Conservation (phyloP, 2,113 vertebrate genomes). For the Scartelaos histophorus region DNA sequence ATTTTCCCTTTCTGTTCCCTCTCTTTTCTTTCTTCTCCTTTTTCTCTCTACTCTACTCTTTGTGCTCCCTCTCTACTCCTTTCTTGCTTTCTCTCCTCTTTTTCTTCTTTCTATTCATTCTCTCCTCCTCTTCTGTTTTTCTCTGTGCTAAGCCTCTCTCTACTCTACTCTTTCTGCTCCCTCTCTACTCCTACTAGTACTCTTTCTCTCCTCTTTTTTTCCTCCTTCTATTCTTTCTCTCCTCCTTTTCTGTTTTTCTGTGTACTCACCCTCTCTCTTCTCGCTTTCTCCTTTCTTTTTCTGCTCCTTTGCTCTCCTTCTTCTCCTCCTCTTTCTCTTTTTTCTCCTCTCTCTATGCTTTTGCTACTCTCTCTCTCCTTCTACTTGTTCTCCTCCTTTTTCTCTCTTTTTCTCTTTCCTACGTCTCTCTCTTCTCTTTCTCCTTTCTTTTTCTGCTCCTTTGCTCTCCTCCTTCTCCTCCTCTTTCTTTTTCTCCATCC, state of each 20-base stretch:
- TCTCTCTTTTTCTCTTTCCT: slow-evolving; percentile 35
- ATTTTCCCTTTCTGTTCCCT: too few species aligned
- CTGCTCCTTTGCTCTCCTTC: slow-evolving; percentile 21
- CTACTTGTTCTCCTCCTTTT: slow-evolving; percentile 8
- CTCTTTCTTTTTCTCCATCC: slow-evolving; percentile 17
- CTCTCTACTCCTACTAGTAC: too few species aligned
- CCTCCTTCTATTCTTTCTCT: background rate
- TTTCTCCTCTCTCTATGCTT: background rate
- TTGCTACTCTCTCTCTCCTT: slow-evolving; percentile 19
- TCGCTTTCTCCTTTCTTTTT: slow-evolving; percentile 39
- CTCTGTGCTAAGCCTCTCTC: slow-evolving; percentile 22
- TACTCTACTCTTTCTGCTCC: slow-evolving; percentile 17
- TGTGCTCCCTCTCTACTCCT: too few species aligned
- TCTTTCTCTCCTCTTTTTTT: slow-evolving; percentile 18
- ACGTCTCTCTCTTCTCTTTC: slow-evolving; percentile 12
- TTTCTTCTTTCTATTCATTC: too few species aligned
- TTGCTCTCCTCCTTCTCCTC: slow-evolving; percentile 34
- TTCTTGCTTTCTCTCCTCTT: too few species aligned
- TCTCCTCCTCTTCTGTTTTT: too few species aligned
- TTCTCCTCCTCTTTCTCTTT: slow-evolving; percentile 4
- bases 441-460: slow-evolving; percentile 21
- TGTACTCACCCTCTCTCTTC: slow-evolving; percentile 21
- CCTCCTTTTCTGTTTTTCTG: slow-evolving; percentile 30
- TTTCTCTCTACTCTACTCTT: too few species aligned
- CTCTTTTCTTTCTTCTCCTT: too few species aligned